A percentile compares a stretch with the other conserved stretches of the same genome.
Evolutionary conservation across 2,888 invertebrate species (phyloP).

Genomic region (Clivina fossor): DNA sequence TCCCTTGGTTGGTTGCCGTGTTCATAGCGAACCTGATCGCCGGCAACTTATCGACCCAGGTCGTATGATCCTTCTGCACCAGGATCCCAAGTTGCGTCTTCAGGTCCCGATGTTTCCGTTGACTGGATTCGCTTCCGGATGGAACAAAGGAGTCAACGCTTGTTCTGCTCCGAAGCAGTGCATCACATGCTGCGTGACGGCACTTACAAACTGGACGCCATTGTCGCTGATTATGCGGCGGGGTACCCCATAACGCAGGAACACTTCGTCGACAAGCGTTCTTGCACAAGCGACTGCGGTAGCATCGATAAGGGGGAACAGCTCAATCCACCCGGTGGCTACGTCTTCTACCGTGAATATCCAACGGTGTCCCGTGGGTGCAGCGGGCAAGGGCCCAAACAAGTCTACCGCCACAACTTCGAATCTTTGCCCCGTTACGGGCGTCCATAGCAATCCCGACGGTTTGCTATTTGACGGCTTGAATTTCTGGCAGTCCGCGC

Average conservation of each 20-base stretch:
- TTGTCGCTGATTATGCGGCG: conserved; percentile 41
- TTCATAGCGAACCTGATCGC: conserved; percentile 7
- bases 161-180: conserved; percentile 24
- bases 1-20: background rate
- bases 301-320: conserved; percentile 44
- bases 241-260: conserved; percentile 46
- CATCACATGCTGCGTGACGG: conserved; percentile 8
- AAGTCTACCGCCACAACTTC: too few species aligned
- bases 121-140: background rate
- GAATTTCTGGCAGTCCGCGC: too few species aligned
- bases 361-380: conserved; percentile 32
- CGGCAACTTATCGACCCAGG: background rate
- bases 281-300: conserved; percentile 44
- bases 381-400: too few species aligned
- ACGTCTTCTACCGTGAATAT: conserved; percentile 32
- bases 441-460: too few species aligned
- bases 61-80: background rate
- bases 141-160: conserved; percentile 23
- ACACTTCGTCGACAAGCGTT: conserved; percentile 44
- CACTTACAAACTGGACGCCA: conserved; percentile 16
- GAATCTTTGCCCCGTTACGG: too few species aligned
- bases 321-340: conserved; percentile 44
- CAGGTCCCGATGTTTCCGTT: conserved; percentile 1
- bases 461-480: too few species aligned
- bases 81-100: background rate